A percentile compares a stretch with the other conserved stretches of the same genome.
These are phyloP conservation scores for Esperia sulphurella DNA, from an alignment of 2,888 invertebrate genomes.

Conservation along the genomic window DNA sequence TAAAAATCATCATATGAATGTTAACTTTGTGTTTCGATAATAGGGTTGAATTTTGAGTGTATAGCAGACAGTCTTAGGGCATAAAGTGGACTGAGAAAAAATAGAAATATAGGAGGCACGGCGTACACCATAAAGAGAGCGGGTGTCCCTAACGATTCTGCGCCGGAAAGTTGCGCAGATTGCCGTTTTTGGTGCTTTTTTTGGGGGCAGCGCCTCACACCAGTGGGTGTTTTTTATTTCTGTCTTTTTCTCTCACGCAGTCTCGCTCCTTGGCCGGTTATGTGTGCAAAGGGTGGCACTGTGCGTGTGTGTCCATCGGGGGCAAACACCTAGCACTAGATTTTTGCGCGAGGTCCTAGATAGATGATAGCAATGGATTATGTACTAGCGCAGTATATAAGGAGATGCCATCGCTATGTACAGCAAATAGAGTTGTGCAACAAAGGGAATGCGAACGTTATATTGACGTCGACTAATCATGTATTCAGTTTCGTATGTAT, in stretches of 20 bases:
- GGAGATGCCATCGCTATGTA: conserved; percentile 69
- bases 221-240: conserved; percentile 74
- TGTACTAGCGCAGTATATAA: conserved; percentile 58
- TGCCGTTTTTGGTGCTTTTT: conserved; percentile 80
- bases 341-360: conserved; percentile 77
- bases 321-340: conserved; percentile 73
- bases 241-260: conserved; percentile 73
- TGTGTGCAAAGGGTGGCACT: conserved; percentile 28
- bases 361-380: conserved; percentile 47
- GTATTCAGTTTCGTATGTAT: conserved; percentile 34
- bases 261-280: conserved; percentile 48
- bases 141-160: conserved; percentile 80
- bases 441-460: conserved; percentile 50
- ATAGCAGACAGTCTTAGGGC: conserved; percentile 60
- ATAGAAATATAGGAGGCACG: conserved; percentile 79
- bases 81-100: conserved; percentile 72
- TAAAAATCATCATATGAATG: conserved; percentile 21
- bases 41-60: conserved; percentile 30
- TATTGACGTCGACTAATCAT: conserved; percentile 68
- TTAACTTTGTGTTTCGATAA: conserved; percentile 7
- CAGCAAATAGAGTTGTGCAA: conserved; percentile 65
- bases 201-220: conserved; percentile 78
- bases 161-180: conserved; percentile 81
- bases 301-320: conserved; percentile 42
- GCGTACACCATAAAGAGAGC: conserved; percentile 78